Conservation (phyloP, 2,113 vertebrate species). For the Petroica traversi region DNA sequence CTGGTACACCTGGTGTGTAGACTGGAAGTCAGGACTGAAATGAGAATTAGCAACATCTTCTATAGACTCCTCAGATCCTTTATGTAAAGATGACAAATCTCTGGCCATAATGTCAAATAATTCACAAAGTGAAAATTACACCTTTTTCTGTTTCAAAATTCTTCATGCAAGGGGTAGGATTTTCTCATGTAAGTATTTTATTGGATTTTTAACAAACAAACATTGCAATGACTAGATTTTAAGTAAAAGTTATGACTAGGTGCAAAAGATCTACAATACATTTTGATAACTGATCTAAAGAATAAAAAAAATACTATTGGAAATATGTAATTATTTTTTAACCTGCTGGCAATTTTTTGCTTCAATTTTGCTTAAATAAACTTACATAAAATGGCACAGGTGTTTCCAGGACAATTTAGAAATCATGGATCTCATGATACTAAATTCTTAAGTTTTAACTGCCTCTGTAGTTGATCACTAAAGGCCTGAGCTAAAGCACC, state of each 20-base stretch:
- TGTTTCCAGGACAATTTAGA: not conserved
- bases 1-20: not conserved
- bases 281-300: not conserved
- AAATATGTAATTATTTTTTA: not conserved
- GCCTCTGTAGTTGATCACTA: not conserved
- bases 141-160: not conserved
- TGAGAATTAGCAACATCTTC: not conserved
- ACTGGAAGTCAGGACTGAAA: not conserved
- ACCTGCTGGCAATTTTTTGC: not conserved
- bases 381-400: not conserved
- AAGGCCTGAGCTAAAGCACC: not conserved
- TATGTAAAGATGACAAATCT: not conserved
- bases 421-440: not conserved
- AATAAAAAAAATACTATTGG: not conserved
- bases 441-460: not conserved
- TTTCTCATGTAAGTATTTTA: not conserved
- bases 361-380: not conserved
- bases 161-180: not conserved
- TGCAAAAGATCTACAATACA: not conserved
- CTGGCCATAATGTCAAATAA: not conserved
- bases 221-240: not conserved
- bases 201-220: not conserved
- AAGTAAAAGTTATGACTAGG: not conserved
- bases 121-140: not conserved
- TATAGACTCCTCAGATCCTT: not conserved